Evolutionary conservation across 2,888 invertebrate genomes (phyloP), one percentile per base, ranked within the genome.

Genomic region (Ecliptopera silaceata): DNA sequence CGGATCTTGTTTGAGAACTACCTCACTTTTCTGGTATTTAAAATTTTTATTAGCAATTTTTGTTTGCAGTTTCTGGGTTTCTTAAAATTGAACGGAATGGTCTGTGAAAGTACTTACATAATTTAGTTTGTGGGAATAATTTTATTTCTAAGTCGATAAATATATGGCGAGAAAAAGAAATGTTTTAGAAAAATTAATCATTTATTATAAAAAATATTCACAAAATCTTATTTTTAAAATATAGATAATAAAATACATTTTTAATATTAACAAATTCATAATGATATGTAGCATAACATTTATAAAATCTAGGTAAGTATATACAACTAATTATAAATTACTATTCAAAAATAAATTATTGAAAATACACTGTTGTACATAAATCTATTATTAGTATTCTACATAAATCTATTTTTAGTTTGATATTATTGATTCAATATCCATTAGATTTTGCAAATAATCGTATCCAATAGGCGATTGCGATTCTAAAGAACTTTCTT

Each of bases 361-460:
- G 1, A 13, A 34, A 34, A 13, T n/a, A 34, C 13, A 31, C 31
- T 31, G n/a, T 10, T 31, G n/a, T n/a, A n/a, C n/a, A n/a, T 11
- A 11, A 34, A 34, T 4, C 32, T 32, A 12, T 12, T 12, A 34
- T 12, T 26, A 34, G 2, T 34, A 34, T 13, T 5, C n/a, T n/a
- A n/a, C n/a, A n/a, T n/a, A 11, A 29, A 29, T 31, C 3, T 11
- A 51, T 17, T 46, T 18, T 48, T 20, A 54, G 0, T 29, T 32
- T 26, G 44, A 18, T 48, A 58, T 65, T 5, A 64, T 55, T 31
- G 59, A 55, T 61, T 72, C 71, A 34, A 74, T 65, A 61, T 78
- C 72, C 32, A 74, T 69, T 1, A 77, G 63, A 44, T 55, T 60
- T 58, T 77, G 68, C 0, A 77, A 51, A 0, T 70, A 72, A 51